Evolutionary conservation across 35 echinoderm and acorn worm genomes (phyloP).

Genomic region (Acanthaster planci): DNA sequence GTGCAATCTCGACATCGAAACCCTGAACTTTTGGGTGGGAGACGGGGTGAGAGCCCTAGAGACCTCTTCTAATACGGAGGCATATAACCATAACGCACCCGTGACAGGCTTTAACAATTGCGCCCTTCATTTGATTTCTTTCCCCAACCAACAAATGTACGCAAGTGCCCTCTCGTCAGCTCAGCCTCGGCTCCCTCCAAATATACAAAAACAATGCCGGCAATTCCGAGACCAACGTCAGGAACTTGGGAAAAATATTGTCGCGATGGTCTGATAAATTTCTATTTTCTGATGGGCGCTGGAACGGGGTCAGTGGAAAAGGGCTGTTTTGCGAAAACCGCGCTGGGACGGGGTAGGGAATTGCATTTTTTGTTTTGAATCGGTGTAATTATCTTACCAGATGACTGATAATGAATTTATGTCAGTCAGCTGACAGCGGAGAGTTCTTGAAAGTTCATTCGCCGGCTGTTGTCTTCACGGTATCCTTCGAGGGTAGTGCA

Average conservation of each 20-base stretch:
- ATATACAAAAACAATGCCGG: too few species aligned
- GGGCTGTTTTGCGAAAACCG: not conserved
- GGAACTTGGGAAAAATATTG: conserved; percentile 8
- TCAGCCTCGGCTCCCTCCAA: not conserved
- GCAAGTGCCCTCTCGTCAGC: not conserved
- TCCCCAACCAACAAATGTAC: not conserved
- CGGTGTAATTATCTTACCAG: conserved; percentile 19
- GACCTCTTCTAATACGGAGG: not conserved
- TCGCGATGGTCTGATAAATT: not conserved
- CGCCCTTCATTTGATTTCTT: not conserved
- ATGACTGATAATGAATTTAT: conserved; percentile 21
- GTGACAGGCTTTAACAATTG: not conserved
- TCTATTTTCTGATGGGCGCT: not conserved
- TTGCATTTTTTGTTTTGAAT: not conserved
- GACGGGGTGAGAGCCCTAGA: not conserved
- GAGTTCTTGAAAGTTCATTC: conserved; percentile 7
- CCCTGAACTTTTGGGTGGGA: not conserved
- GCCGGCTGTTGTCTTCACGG: too few species aligned
- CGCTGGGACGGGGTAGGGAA: not conserved
- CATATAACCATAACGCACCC: not conserved
- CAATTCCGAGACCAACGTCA: not conserved
- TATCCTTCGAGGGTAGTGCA: too few species aligned
- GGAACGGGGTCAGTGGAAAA: conserved; percentile 1
- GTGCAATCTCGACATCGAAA: too few species aligned
- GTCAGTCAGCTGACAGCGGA: not conserved